Conservation (phyloP, 35 echinoderm and acorn worm species). For the Amphiura filiformis region DNA sequence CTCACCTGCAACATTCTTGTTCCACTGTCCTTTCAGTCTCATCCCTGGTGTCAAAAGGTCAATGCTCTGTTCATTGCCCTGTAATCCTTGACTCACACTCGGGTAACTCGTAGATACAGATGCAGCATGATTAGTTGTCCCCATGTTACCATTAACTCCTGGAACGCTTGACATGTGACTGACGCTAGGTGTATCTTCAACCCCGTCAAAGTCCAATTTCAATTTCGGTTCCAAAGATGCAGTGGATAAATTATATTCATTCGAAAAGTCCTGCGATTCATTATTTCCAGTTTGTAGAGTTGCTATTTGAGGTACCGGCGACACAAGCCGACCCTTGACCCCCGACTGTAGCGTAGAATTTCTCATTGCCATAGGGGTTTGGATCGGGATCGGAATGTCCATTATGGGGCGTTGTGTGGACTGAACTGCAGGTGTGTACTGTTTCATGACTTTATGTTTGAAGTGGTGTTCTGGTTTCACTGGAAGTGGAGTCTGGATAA, state of each 20-base stretch:
- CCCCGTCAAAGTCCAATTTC: neutral
- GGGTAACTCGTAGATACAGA: neutral
- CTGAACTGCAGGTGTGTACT: neutral
- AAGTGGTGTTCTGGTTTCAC: neutral
- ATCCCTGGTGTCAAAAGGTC: neutral
- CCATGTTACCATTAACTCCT: neutral
- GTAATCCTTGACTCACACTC: neutral
- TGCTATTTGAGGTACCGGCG: neutral
- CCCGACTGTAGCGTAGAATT: neutral
- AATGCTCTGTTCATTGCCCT: neutral
- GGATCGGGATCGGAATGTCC: neutral
- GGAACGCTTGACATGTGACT: neutral
- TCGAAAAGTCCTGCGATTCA: neutral
- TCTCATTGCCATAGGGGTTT: conserved; percentile 3
- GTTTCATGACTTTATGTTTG: neutral
- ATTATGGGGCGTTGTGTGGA: neutral
- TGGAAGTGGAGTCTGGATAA: neutral
- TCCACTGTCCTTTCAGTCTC: neutral
- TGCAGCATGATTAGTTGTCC: neutral
- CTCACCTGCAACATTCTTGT: neutral
- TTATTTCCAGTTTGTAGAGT: neutral
- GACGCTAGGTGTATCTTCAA: neutral
- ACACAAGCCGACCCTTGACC: neutral
- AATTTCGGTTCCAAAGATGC: neutral
- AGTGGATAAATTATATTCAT: neutral